Evolutionary conservation across 2,888 invertebrate species (phyloP), one percentile per base, ranked within the genome.

Genomic region (Colletes collaris): DNA sequence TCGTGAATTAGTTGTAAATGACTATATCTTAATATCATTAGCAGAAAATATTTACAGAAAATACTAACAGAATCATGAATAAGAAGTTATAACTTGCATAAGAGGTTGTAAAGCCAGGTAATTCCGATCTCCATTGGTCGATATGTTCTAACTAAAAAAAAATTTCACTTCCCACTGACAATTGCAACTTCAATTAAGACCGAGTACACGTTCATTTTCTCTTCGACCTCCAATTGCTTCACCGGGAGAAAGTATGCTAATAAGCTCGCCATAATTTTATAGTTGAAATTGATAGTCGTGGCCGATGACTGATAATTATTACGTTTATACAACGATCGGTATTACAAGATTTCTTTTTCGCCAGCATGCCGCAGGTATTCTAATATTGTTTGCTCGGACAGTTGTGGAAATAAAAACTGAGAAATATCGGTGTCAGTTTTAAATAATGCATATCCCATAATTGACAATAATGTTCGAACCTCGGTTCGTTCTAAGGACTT

Each of bases 201-300:
- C 49, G 71, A 64, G 62, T 46, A 72, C 67, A 59, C 79, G 56
- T 71, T 71, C 59, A 55, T 71, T 76, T 70, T 67, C 70, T 70
- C 65, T 70, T 53, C 63, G 77, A 77, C 77, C 76, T 59, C 58
- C 58, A 76, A 71, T 76, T 71, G 76, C 70, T 71, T 79, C 76
- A 67, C 49, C 16, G 13, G 44, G 71, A 59, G 79, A 79, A 79
- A 79, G 79, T 79, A 79, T 72, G 77, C 60, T 79, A 77, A 79
- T 72, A 65, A 76, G 60, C 35, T 19, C 3, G 56, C 67, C 77
- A 77, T 71, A 59, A 76, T 66, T 64, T 63, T 64, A 77, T 7
- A 59, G 19, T 55, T 40, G 69, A 59, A 69, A 65, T 60, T 67
- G 65, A 79, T 62, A 79, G 76, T 49, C 35, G 40, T 10, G n/a